Evolutionary conservation across 2,888 invertebrate genomes (phyloP).

Genomic region (Habrosyne pyritoides): DNA sequence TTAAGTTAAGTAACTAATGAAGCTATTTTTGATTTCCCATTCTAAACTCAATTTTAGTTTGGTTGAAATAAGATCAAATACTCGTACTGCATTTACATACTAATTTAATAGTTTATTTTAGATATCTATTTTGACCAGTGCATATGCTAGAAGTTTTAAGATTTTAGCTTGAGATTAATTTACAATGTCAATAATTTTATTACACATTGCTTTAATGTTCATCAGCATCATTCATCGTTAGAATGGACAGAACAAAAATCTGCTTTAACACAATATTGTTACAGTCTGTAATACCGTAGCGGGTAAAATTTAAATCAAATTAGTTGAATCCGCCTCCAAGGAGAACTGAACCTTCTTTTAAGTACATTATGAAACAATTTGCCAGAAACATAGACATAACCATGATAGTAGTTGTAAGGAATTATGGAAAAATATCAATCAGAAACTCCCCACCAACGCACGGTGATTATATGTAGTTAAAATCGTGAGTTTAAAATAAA

Average conservation of each 20-base stretch:
- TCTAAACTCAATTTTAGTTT: constrained; percentile 63
- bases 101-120: constrained; percentile 21
- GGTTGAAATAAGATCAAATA: constrained; percentile 58
- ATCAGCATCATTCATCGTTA: not conserved
- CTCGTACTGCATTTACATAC: constrained; percentile 63
- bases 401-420: constrained; percentile 53
- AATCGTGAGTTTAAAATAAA: constrained; percentile 26
- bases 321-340: not conserved
- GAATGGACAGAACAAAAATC: not conserved
- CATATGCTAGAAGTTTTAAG: not conserved
- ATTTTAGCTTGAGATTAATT: not conserved
- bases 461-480: constrained; percentile 34
- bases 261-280: not conserved
- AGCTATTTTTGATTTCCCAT: constrained; percentile 53
- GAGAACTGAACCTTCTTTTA: not conserved
- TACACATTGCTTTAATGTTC: not conserved
- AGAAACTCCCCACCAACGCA: constrained; percentile 57
- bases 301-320: not conserved
- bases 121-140: constrained; percentile 17
- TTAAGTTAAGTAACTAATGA: constrained; percentile 21
- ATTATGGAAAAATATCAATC: constrained; percentile 31
- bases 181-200: too few relatives aligned
- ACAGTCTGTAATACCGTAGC: not conserved
- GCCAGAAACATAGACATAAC: constrained; percentile 63
- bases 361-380: constrained; percentile 33